phyloP scores from a whole-genome alignment of 2,888 invertebrate genomes.

The Sialis lutaria region DNA sequence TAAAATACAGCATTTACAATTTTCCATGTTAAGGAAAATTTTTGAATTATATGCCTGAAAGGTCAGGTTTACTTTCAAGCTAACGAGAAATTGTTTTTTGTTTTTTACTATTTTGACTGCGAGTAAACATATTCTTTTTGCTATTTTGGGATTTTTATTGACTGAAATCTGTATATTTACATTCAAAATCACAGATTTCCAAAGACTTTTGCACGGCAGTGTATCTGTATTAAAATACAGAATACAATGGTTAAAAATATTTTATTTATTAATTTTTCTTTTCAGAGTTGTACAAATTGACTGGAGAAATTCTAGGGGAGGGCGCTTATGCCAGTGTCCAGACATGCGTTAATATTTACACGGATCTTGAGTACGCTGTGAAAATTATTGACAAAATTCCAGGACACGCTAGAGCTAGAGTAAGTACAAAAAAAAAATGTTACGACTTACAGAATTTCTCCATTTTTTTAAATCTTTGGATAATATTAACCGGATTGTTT shows the following conservation, averaged over 20 bases:
- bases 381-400: conserved; percentile 94
- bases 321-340: conserved; percentile 94
- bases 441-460: not conserved
- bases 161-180: too few species aligned
- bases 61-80: too few species aligned
- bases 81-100: too few species aligned
- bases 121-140: too few species aligned
- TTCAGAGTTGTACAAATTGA: conserved; percentile 84
- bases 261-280: conserved; percentile 11
- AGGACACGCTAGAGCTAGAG: conserved; percentile 79
- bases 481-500: not conserved
- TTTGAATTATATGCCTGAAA: too few species aligned
- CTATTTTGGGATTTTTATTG: too few species aligned
- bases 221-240: too few species aligned
- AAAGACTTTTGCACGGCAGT: too few species aligned
- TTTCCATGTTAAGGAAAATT: too few species aligned
- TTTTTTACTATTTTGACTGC: too few species aligned
- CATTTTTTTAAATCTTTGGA: not conserved
- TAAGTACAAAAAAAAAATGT: conserved; percentile 4
- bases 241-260: not conserved
- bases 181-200: too few species aligned
- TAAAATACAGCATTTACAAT: too few species aligned
- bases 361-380: conserved; percentile 88
- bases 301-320: conserved; percentile 88
- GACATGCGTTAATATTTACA: conserved; percentile 81